phyloP scores from a whole-genome alignment of 2,113 vertebrate genomes.

The Perca flavescens region DNA sequence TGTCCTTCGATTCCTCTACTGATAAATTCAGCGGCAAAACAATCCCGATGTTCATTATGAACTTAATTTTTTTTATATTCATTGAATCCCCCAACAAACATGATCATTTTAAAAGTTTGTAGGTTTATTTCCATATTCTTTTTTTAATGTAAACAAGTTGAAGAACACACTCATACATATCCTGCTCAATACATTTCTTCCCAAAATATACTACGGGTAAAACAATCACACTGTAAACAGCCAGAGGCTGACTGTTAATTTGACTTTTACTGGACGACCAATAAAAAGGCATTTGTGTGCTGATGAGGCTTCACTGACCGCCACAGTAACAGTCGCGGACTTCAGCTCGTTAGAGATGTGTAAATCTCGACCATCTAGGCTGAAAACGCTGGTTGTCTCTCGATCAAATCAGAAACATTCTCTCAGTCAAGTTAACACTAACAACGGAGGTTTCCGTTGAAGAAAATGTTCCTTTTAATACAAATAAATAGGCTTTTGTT shows the following conservation, averaged over 20 bases:
- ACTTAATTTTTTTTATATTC: no score
- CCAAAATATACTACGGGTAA: background rate
- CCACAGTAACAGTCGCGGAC: background rate
- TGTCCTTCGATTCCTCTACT: background rate
- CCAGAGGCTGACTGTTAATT: background rate
- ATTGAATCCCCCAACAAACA: background rate
- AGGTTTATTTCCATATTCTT: conserved; percentile 14
- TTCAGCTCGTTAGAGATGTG: background rate
- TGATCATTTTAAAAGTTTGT: background rate
- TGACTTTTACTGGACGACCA: background rate
- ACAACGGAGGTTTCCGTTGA: background rate
- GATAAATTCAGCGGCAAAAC: background rate
- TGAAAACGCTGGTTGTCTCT: background rate
- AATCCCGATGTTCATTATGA: background rate
- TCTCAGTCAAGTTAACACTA: background rate
- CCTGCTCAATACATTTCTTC: background rate
- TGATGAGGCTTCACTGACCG: background rate
- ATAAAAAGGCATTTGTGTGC: conserved; percentile 7
- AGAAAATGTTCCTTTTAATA: background rate
- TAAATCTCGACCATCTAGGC: background rate
- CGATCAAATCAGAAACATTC: background rate
- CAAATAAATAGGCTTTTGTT: no score
- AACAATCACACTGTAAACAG: conserved; percentile 16
- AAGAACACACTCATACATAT: conserved; percentile 13
- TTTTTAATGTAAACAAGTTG: conserved; percentile 26